These are phyloP conservation scores for Malurus alboscapulatus DNA, from an alignment of 2,113 vertebrate genomes.

Conservation along the genomic window DNA sequence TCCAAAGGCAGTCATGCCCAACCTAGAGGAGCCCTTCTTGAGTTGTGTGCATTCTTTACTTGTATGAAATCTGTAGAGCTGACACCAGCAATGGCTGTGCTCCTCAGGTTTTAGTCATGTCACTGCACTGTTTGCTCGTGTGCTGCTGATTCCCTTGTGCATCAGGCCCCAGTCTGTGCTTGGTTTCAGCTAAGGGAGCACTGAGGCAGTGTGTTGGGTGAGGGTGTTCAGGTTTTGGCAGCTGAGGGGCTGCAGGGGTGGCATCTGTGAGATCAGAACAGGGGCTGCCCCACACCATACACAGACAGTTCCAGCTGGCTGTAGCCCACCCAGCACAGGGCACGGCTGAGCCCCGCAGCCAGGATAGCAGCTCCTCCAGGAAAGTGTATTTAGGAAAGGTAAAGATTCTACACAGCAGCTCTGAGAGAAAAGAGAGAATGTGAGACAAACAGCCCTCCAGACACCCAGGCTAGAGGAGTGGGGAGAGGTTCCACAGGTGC, in stretches of 20 bases:
- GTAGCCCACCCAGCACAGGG: rapidly evolving
- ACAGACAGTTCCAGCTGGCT: not conserved
- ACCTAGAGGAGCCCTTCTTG: not conserved
- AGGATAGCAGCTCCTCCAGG: not conserved
- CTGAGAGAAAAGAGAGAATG: not conserved
- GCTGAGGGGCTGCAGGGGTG: not conserved
- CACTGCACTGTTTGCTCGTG: rapidly evolving
- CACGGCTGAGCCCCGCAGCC: rapidly evolving
- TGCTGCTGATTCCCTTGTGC: not conserved
- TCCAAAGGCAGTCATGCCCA: not conserved
- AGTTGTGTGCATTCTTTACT: not conserved
- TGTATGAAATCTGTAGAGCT: not conserved
- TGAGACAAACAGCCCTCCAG: not conserved
- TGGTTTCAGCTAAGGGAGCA: not conserved
- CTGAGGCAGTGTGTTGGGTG: not conserved
- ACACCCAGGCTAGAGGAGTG: not conserved
- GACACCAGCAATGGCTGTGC: not conserved
- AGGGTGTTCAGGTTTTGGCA: not conserved
- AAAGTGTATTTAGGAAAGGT: not conserved
- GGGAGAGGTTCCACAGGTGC: not conserved
- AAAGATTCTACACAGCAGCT: not conserved
- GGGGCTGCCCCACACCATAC: not conserved
- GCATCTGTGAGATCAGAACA: not conserved
- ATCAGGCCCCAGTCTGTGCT: not conserved
- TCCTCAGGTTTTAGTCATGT: rapidly evolving